A percentile compares a stretch with the other conserved stretches of the same genome.
These are phyloP conservation scores for Grapholita molesta DNA, from an alignment of 1,140 invertebrate species.

Conservation along the genomic window DNA sequence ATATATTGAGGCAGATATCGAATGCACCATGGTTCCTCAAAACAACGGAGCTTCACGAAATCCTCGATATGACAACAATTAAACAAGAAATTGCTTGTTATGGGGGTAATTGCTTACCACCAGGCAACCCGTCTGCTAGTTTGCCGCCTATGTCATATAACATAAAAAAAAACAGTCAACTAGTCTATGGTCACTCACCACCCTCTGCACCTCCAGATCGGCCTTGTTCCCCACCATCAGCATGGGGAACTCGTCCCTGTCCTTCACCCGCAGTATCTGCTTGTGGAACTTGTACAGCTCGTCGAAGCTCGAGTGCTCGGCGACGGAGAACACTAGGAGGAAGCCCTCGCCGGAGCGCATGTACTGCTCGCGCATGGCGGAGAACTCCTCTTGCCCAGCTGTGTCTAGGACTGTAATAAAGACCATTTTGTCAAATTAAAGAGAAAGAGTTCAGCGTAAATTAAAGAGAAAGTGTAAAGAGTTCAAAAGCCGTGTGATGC, in stretches of 20 bases:
- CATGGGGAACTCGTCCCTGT: constrained; percentile 97
- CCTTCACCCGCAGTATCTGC: constrained; percentile 96
- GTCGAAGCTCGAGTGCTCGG: constrained; percentile 95
- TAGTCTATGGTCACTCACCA: constrained; percentile 84
- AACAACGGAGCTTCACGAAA: too few species aligned
- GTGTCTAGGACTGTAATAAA: constrained; percentile 91
- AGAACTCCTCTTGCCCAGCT: constrained; percentile 98
- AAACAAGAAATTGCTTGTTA: too few species aligned
- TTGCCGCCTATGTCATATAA: too few species aligned
- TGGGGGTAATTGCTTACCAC: too few species aligned
- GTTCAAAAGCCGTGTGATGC: too few species aligned
- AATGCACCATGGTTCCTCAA: too few species aligned
- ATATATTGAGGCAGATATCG: neutral
- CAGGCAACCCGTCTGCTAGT: too few species aligned
- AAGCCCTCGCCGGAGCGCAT: constrained; percentile 98
- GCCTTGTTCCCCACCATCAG: constrained; percentile 98
- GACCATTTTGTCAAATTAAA: constrained; percentile 12
- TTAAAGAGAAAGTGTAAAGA: too few species aligned
- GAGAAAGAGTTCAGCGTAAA: too few species aligned
- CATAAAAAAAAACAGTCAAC: too few species aligned
- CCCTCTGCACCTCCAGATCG: constrained; percentile 93
- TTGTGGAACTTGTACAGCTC: constrained; percentile 96
- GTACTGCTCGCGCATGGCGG: constrained; percentile 97
- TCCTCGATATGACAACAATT: too few species aligned
- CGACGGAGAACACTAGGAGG: constrained; percentile 95